phyloP scores from a whole-genome alignment of 2,797 vertebrate species.

The Amazonetta brasiliensis region DNA sequence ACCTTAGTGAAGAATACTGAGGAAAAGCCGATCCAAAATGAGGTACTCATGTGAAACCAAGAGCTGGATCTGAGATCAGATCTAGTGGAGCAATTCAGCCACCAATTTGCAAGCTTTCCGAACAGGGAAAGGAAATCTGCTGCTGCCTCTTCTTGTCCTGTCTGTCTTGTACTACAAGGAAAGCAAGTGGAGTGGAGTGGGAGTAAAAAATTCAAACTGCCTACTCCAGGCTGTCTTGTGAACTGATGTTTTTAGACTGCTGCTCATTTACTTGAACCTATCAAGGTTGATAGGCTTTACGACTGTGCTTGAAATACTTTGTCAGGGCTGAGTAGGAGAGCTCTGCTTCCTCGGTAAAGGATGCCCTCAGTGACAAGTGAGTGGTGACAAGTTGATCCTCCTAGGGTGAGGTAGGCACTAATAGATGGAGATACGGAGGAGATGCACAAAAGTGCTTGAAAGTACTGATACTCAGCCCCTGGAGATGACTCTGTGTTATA shows the following conservation, averaged over 20 bases:
- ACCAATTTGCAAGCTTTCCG: background rate
- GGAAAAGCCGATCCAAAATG: background rate
- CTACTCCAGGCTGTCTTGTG: background rate
- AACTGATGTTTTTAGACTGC: background rate
- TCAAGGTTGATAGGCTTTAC: background rate
- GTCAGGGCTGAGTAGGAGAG: background rate
- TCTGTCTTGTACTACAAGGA: background rate
- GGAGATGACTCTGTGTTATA: background rate
- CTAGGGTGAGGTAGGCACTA: background rate
- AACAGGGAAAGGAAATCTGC: background rate
- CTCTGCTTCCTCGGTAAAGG: background rate
- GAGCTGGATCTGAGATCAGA: background rate
- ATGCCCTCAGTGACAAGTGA: background rate
- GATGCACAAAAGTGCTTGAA: background rate
- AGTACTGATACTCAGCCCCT: background rate
- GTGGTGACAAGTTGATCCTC: background rate
- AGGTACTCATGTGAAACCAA: background rate
- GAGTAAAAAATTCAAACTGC: background rate
- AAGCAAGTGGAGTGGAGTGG: background rate
- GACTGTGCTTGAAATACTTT: background rate
- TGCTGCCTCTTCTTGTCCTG: background rate
- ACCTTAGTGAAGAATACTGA: background rate
- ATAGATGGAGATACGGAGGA: background rate
- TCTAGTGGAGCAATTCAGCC: background rate
- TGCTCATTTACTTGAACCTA: background rate